Evolutionary conservation across 2,888 invertebrate species (phyloP), one percentile per base, ranked within the genome.

Genomic region (Limnephilus rhombicus): DNA sequence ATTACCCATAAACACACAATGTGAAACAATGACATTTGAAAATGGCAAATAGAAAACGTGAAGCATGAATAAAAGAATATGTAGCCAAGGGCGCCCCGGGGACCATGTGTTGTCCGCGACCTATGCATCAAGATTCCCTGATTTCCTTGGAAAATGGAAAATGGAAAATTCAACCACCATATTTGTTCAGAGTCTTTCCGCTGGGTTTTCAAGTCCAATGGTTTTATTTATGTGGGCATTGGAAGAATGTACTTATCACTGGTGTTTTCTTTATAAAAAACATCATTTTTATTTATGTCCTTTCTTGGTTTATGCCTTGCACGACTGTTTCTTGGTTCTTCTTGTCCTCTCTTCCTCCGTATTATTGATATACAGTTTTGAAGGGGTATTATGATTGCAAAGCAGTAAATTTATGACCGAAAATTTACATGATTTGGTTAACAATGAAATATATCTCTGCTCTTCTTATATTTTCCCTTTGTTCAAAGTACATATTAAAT

Each of bases 171-270:
- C 80, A 89, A 80, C 80, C 89, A 29, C 31, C 13, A 81, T 87
- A 85, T 91, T 91, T 91, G 87, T 49, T 91, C 86, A 87, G 87
- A 45, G 91, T 87, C 91, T 89, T 88, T 85, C 45, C 88, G 80
- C 68, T 53, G 68, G 29, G 68, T 31, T 68, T 88, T n/a, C 34
- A 89, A 88, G 87, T 87, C 87, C 91, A 45, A 87, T 87, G 86
- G 49, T 82, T 85, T 88, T 91, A 89, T 91, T 91, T 91, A 89
- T 91, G 88, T 45, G 91, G 37, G 91, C 82, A 82, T 31, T 34
- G 37, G 87, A 85, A 85, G 45, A 41, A 85, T 85, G 45, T 85
- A 45, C 45, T 37, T 45, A 85, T 83, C 83, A 11, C 34, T 37
- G 18, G 37, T 83, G 37, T 83, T 83, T 83, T 83, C 83, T 34